These are phyloP conservation scores for Sycobia sp. DNA, from an alignment of 1,140 invertebrate genomes.

Conservation along the genomic window DNA sequence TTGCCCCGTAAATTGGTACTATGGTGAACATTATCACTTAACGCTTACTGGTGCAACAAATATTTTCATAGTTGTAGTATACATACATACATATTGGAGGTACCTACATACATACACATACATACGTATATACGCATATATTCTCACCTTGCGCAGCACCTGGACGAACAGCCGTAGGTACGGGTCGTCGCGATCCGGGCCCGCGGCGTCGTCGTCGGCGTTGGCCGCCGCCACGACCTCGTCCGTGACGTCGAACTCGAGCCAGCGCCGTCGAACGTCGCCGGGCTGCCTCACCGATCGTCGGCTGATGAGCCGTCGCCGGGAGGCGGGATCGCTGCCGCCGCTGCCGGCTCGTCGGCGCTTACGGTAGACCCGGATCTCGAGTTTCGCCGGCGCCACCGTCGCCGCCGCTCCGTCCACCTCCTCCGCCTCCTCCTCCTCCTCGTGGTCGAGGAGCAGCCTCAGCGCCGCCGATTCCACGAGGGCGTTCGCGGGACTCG, in stretches of 20 bases:
- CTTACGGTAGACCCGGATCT: not conserved
- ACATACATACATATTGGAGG: too few relatives aligned
- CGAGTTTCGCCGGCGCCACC: too few relatives aligned
- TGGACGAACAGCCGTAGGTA: slow-evolving; percentile 22
- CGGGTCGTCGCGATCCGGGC: too few relatives aligned
- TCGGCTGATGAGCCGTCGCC: not conserved
- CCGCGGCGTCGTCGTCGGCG: not conserved
- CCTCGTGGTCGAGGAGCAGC: slow-evolving; percentile 22
- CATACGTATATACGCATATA: too few relatives aligned
- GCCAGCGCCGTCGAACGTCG: slow-evolving; percentile 14
- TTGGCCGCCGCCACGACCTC: not conserved
- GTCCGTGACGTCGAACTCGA: slow-evolving; percentile 28
- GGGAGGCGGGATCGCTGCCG: not conserved
- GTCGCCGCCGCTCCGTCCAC: too few relatives aligned
- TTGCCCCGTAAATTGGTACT: too few relatives aligned
- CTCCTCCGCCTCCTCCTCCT: not conserved
- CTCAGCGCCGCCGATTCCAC: slow-evolving; percentile 27
- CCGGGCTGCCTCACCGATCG: not conserved
- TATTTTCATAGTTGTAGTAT: too few relatives aligned
- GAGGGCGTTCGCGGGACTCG: not conserved
- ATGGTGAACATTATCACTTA: too few relatives aligned
- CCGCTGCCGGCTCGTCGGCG: not conserved
- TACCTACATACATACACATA: too few relatives aligned
- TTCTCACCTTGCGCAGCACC: slow-evolving; percentile 16
- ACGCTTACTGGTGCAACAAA: too few relatives aligned